Conservation (phyloP, 1,140 invertebrate species). For the Sesamia nonagrioides region DNA sequence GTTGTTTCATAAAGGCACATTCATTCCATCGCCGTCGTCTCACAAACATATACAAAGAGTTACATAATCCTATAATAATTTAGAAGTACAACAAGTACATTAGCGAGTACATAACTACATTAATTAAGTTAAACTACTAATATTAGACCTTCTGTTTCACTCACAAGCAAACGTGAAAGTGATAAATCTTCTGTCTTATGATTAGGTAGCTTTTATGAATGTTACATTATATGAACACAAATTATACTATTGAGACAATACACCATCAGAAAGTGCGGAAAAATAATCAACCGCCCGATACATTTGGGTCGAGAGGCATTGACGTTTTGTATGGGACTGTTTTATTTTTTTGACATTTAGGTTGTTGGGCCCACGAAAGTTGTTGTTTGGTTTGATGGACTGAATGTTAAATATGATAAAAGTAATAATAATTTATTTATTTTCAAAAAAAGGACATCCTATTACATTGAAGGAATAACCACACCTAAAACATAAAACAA, state of each 20-base stretch:
- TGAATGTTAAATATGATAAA: no score
- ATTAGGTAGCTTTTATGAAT: slow-evolving; percentile 31
- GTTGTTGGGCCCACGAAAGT: no score
- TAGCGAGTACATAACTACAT: slow-evolving; percentile 25
- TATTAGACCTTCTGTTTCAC: slow-evolving; percentile 13
- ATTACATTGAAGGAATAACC: no score
- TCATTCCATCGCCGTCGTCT: slow-evolving; percentile 11
- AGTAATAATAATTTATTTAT: no score
- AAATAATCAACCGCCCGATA: no score
- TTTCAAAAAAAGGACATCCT: no score
- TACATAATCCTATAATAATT: slow-evolving; percentile 14
- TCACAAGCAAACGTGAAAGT: slow-evolving; percentile 28
- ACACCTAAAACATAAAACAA: no score
- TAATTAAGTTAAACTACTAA: slow-evolving; percentile 34
- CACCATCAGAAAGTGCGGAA: no score
- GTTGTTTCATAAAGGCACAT: slow-evolving; percentile 33
- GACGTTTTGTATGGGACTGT: no score
- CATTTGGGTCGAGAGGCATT: no score
- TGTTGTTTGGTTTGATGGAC: no score
- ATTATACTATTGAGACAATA: not conserved
- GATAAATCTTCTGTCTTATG: slow-evolving; percentile 45
- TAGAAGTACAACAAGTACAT: slow-evolving; percentile 19
- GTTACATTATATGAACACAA: not conserved
- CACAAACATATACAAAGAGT: slow-evolving; percentile 21
- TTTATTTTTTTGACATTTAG: no score